These are phyloP conservation scores for Entomobrya proxima DNA, from an alignment of 2,888 invertebrate genomes.

Conservation along the genomic window DNA sequence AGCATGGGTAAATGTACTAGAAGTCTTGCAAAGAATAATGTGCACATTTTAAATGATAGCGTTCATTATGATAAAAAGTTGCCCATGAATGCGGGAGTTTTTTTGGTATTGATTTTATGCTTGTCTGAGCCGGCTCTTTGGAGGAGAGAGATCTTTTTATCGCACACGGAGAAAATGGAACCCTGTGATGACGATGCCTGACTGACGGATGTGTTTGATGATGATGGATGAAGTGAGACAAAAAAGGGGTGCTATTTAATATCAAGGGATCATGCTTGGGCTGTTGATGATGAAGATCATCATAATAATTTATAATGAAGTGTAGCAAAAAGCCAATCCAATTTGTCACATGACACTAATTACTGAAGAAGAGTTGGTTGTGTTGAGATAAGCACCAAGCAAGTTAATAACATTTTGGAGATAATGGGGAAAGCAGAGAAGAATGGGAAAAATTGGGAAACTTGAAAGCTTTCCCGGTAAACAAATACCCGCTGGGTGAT, in stretches of 20 bases:
- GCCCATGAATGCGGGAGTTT: not conserved
- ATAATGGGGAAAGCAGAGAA: not conserved
- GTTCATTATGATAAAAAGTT: not conserved
- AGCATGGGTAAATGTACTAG: not conserved
- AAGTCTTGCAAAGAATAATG: too few relatives aligned
- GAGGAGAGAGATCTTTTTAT: not conserved
- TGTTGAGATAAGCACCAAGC: not conserved
- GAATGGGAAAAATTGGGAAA: not conserved
- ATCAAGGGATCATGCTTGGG: not conserved
- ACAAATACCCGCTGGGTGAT: not conserved
- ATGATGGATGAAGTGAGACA: slow-evolving; percentile 21
- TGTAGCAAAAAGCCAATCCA: slow-evolving; percentile 25
- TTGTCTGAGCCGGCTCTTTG: not conserved
- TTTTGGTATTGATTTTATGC: not conserved
- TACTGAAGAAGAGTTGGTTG: slow-evolving; percentile 13
- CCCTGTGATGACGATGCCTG: not conserved
- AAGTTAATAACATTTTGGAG: not conserved
- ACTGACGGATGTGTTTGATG: not conserved
- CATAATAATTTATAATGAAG: slow-evolving; percentile 8
- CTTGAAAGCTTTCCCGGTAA: not conserved
- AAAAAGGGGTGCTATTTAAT: not conserved
- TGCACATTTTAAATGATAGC: too few relatives aligned
- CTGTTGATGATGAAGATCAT: not conserved
- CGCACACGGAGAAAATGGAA: not conserved
- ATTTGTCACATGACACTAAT: slow-evolving; percentile 56